Evolutionary conservation across 2,113 vertebrate genomes (phyloP), one percentile per base, ranked within the genome.

Genomic region (Myxocyprinus asiaticus): DNA sequence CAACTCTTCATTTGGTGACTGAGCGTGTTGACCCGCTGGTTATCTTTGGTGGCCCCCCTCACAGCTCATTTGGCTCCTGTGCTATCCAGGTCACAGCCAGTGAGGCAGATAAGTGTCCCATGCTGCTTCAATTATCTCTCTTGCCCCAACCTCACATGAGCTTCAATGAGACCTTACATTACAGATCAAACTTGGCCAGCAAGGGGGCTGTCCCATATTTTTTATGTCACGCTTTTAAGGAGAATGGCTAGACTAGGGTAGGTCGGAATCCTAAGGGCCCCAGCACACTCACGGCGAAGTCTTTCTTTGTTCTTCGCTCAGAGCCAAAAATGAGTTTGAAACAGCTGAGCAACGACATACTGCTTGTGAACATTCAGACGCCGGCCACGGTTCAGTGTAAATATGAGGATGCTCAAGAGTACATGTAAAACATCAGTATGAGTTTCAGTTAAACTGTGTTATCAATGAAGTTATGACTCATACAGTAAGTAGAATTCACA

Each of bases 41-140:
- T 88, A 87, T 89, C 83, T 84, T n/a, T 72, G 72, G 47, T 61
- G 66, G 51, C 64, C 81, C 83, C 88, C 85, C 80, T 84, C 85
- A 82, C 84, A 84, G 88, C 90, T 90, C 82, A 92, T 90, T 92
- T 91, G 89, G 83, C 88, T 81, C 81, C 85, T 86, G 79, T 83
- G 78, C 82, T 84, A 78, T 87, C 86, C 87, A 33, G 22, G 22
- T 33, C 22, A 33, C 22, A 85, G 85, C 67, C 88, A 89, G 85
- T 83, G 82, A 81, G 78, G 56, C 61, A 91, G 91, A 94, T 91
- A 92, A 89, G 88, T 67, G 86, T 81, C 78, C 79, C 91, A 88
- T 91, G 90, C 91, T 92, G 90, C 81, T 88, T 90, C 89, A 89
- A 92, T 91, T 91, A 91, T 84, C 87, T 84, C 73, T 84, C 79